Evolutionary conservation across 2,797 vertebrate genomes (phyloP).

Genomic region (Thripadectes ignobilis): DNA sequence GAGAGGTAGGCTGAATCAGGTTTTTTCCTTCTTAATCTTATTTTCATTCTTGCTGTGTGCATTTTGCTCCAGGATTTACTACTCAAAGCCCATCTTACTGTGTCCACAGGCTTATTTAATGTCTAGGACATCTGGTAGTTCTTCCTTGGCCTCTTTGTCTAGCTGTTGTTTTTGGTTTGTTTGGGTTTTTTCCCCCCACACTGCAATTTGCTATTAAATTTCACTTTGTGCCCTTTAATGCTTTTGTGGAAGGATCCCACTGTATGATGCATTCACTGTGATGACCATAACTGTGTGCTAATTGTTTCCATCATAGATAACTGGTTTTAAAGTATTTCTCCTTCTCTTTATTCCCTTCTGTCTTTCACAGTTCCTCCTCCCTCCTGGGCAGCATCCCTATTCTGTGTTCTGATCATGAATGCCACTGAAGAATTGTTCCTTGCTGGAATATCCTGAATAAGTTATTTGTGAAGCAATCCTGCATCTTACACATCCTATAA

Average conservation of each 20-base stretch:
- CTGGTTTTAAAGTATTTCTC: not conserved
- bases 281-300: conserved; percentile 19
- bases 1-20: not conserved
- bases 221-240: not conserved
- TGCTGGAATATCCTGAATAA: not conserved
- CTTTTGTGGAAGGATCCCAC: not conserved
- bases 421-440: not conserved
- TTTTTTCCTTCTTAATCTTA: not conserved
- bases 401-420: not conserved
- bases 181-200: not conserved
- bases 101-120: not conserved
- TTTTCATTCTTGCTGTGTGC: not conserved
- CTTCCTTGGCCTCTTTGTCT: not conserved
- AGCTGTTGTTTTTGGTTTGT: not conserved
- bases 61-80: not conserved
- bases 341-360: not conserved
- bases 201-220: not conserved
- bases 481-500: not conserved
- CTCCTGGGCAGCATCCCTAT: not conserved
- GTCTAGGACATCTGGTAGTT: not conserved
- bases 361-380: not conserved
- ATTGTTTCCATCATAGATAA: not conserved
- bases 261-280: not conserved
- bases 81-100: not conserved
- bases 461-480: not conserved